phyloP scores from a whole-genome alignment of 2,113 vertebrate genomes.

The Daubentonia madagascariensis region DNA sequence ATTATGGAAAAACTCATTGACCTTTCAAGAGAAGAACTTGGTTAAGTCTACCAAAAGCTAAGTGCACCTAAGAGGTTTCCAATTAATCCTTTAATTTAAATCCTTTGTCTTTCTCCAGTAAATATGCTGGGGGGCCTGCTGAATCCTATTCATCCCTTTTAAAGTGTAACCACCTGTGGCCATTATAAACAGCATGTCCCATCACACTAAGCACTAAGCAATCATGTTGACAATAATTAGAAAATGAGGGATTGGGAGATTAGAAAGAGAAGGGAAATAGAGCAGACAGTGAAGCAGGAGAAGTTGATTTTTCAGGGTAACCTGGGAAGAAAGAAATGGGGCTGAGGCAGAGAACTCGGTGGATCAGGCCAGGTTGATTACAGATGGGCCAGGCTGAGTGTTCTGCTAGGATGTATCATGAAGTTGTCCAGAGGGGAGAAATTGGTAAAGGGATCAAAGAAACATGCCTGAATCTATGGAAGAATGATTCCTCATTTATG shows the following conservation, averaged over 20 bases:
- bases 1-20: constrained; percentile 69
- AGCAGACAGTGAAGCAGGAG: neutral
- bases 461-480: neutral
- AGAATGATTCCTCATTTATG: neutral
- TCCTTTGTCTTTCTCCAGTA: constrained; percentile 40
- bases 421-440: neutral
- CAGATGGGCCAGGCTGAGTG: neutral
- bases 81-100: constrained; percentile 73
- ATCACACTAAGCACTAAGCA: neutral
- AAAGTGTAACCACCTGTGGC: neutral
- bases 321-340: neutral
- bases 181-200: neutral
- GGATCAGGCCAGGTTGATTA: neutral
- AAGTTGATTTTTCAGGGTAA: neutral
- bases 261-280: neutral
- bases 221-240: neutral
- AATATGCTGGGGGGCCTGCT: neutral
- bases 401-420: neutral
- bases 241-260: neutral
- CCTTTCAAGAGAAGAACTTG: constrained; percentile 69
- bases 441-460: neutral
- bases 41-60: constrained; percentile 61
- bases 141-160: neutral
- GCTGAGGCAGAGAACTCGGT: neutral
- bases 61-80: constrained; percentile 59